phyloP scores from a whole-genome alignment of 2,888 invertebrate genomes.

The Lamellibrachia columna region DNA sequence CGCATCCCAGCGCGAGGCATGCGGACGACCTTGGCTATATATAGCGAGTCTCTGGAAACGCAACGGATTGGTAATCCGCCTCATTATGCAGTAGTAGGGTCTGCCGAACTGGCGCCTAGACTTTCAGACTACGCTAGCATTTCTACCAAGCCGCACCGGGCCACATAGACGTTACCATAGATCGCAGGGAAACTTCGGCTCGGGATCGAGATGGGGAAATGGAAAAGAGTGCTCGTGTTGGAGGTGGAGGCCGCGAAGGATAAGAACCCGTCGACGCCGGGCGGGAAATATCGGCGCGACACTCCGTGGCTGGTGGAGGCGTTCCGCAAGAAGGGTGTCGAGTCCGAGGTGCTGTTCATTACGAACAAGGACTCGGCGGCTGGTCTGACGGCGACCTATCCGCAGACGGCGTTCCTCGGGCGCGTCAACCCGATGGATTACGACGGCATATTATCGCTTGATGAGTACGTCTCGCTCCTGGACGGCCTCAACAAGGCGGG shows the following conservation, averaged over 20 bases:
- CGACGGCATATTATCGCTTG: neutral
- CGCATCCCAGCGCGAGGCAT: neutral
- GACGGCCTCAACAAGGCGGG: neutral
- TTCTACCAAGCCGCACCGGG: neutral
- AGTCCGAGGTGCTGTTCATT: slow-evolving; percentile 33
- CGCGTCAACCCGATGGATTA: slow-evolving; percentile 39
- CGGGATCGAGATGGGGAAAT: slow-evolving; percentile 30
- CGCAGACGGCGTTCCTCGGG: slow-evolving; percentile 35
- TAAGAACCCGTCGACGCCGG: slow-evolving; percentile 37
- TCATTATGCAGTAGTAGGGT: neutral
- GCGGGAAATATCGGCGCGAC: slow-evolving; percentile 39
- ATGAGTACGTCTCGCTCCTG: neutral
- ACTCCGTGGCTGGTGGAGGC: slow-evolving; percentile 38
- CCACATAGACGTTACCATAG: neutral
- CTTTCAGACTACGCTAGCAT: neutral
- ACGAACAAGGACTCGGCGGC: slow-evolving; percentile 36
- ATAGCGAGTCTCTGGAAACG: neutral
- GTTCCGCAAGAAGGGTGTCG: slow-evolving; percentile 34
- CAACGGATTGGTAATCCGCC: neutral
- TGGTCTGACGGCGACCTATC: slow-evolving; percentile 31
- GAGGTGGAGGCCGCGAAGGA: slow-evolving; percentile 39
- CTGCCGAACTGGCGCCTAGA: neutral
- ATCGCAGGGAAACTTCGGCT: neutral
- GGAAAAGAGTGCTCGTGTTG: slow-evolving; percentile 36
- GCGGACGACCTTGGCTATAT: neutral